Percentiles rank a stretch among this genome's conserved stretches.
These are phyloP conservation scores for Callionymus lyra DNA, from an alignment of 2,113 vertebrate genomes.

Conservation along the genomic window DNA sequence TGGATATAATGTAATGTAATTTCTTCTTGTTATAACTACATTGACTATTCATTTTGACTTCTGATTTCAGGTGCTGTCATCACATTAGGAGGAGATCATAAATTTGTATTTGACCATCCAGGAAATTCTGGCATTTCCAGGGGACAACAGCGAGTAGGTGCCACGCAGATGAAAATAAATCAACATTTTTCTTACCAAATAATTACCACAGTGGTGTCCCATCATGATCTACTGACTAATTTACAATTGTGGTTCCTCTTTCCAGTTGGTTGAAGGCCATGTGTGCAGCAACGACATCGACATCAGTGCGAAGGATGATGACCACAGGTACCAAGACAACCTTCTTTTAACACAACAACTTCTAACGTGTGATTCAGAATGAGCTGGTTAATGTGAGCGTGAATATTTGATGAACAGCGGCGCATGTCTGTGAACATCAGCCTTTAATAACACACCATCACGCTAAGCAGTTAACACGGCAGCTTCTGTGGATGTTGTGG, in stretches of 20 bases:
- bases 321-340: constrained; percentile 48
- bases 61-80: constrained; percentile 76
- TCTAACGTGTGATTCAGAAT: too few relatives aligned
- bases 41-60: too few relatives aligned
- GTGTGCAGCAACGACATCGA: constrained; percentile 58
- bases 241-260: not conserved
- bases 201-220: too few relatives aligned
- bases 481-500: too few relatives aligned
- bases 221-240: not conserved
- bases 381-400: too few relatives aligned
- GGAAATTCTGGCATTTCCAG: constrained; percentile 85
- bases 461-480: too few relatives aligned
- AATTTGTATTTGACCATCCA: constrained; percentile 93
- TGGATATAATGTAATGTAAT: too few relatives aligned
- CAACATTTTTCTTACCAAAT: too few relatives aligned
- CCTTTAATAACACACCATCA: too few relatives aligned
- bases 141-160: constrained; percentile 79
- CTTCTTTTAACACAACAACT: not conserved
- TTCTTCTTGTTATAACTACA: too few relatives aligned
- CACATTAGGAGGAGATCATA: constrained; percentile 80
- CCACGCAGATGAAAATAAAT: constrained; percentile 10
- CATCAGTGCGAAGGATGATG: constrained; percentile 29
- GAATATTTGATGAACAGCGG: too few relatives aligned
- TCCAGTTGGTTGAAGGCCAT: constrained; percentile 67
- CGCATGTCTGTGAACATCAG: too few relatives aligned